Evolutionary conservation across 2,113 vertebrate species (phyloP), one percentile per base, ranked within the genome.

Genomic region (Solenodon paradoxus): DNA sequence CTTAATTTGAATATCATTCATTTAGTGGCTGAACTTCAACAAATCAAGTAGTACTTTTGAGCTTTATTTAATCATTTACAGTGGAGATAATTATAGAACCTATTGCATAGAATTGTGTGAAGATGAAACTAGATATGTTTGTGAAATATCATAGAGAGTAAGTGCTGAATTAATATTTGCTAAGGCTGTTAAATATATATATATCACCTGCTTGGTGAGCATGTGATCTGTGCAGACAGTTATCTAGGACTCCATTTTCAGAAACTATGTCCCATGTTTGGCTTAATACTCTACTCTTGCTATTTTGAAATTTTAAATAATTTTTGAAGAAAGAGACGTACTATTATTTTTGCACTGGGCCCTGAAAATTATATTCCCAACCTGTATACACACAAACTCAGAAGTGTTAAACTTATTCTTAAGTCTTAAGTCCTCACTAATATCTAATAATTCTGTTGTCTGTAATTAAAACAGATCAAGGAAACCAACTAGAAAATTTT

Each of bases 281-380:
- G 20, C 75, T 72, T 90, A 53, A 53, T 66, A 17, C 26, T 75
- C 32, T 79, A 7, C 22, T 74, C 24, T 35, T 72, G 24, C 3
- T 9, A 15, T 66, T 87, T 80, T 84, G 63, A 97, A 96, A 61
- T 83, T 90, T 51, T 49, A 63, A 89, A n/a, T 92, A 57, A 32
- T 61, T 45, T 92, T 66, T 77, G 5, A 83, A 89, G 9, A 59
- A 38, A 15, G 28, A 3, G 9, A 40, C 35, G 84, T 20, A n/a
- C 30, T 20, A 42, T 10, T 86, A 92, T 55, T 86, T 89, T 86
- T 82, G 3, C 9, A 71, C 17, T 32, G 35, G 16, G 12, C 2
- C 17, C 22, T 90, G 7, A 9, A 83, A 86, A 45, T 89, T 82
- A 66, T 51, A 13, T 32, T 77, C 13, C 40, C n/a, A 59, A 68